These are phyloP conservation scores for Strix uralensis DNA, from an alignment of 2,113 vertebrate genomes.

Conservation along the genomic window DNA sequence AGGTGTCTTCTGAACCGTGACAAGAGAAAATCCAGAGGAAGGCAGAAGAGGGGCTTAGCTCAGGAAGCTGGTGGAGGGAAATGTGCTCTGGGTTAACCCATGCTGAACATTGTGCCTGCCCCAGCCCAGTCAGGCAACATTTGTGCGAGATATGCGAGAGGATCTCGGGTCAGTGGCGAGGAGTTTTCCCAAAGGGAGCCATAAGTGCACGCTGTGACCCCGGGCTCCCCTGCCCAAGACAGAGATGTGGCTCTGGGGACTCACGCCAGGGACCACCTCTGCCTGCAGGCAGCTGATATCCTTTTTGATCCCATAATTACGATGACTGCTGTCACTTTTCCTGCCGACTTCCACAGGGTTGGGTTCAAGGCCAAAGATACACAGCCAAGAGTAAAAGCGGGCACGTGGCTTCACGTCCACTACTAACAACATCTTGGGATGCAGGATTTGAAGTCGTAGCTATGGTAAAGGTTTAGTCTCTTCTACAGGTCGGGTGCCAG, in stretches of 20 bases:
- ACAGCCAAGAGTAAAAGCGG: neutral
- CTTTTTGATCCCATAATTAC: neutral
- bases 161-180: neutral
- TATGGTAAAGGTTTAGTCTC: neutral
- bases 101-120: no score
- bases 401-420: neutral
- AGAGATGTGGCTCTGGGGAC: no score
- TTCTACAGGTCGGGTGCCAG: neutral
- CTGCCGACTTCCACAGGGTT: neutral
- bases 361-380: neutral
- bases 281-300: no score
- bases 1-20: neutral
- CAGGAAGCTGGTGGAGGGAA: neutral
- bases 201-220: no score
- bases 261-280: neutral
- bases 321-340: neutral
- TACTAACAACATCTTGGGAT: no score
- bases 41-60: neutral
- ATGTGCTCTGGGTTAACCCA: neutral
- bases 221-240: no score
- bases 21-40: neutral
- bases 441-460: neutral
- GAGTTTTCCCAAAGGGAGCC: neutral
- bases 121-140: rapidly evolving
- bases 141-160: neutral